These are phyloP conservation scores for Anthopleura xanthogrammica DNA, from an alignment of 92 coral and sea anemone genomes.

Conservation along the genomic window DNA sequence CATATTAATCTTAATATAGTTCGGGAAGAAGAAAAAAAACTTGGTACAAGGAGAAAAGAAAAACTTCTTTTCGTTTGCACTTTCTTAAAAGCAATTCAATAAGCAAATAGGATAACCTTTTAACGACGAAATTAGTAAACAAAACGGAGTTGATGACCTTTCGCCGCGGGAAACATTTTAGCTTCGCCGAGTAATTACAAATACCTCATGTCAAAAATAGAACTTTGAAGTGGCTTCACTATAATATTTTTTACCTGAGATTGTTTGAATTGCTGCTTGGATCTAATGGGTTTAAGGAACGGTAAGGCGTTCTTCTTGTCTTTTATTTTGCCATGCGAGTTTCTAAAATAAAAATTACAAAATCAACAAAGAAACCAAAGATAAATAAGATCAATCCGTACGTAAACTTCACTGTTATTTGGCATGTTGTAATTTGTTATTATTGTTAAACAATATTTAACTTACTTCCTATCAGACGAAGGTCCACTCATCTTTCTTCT, in stretches of 20 bases:
- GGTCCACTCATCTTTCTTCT: slow-evolving; percentile 56
- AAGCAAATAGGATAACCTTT: background rate
- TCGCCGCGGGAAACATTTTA: background rate
- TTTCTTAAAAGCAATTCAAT: background rate
- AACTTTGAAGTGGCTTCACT: background rate
- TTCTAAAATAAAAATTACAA: slow-evolving; percentile 21
- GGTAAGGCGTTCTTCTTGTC: slow-evolving; percentile 73
- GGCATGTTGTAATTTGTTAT: background rate
- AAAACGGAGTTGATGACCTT: background rate
- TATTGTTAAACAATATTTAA: slow-evolving; percentile 8
- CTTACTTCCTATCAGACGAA: slow-evolving; percentile 75
- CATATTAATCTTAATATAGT: background rate
- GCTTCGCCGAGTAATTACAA: background rate
- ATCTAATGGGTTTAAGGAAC: slow-evolving; percentile 64
- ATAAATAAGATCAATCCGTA: background rate
- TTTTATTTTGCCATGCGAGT: slow-evolving; percentile 58
- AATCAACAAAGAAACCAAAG: background rate
- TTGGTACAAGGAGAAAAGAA: background rate
- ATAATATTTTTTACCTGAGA: slow-evolving; percentile 38
- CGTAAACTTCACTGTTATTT: background rate
- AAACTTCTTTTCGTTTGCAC: background rate
- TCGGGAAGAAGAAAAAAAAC: background rate
- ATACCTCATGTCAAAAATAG: background rate
- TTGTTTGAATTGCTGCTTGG: slow-evolving; percentile 58
- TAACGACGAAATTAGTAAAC: background rate